Evolutionary conservation across 2,797 vertebrate genomes (phyloP).

Genomic region (Tragopan temminckii): DNA sequence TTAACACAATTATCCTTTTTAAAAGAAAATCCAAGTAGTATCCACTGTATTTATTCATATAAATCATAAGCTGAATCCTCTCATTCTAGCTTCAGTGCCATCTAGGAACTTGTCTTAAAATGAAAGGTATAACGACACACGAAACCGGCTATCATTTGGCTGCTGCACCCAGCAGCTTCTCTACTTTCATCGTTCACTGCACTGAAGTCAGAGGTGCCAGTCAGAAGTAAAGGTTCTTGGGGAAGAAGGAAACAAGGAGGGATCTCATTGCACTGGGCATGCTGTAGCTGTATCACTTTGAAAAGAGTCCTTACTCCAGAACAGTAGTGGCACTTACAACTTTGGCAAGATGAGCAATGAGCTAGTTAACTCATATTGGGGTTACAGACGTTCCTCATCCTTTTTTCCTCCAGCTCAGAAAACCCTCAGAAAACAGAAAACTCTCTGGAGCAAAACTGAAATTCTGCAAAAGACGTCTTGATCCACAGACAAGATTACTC

Average conservation of each 20-base stretch:
- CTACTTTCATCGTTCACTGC: background rate
- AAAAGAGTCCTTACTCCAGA: background rate
- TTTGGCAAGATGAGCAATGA: fast-evolving
- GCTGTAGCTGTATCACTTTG: background rate
- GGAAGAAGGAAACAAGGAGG: background rate
- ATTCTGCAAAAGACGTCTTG: background rate
- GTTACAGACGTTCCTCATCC: background rate
- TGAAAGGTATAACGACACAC: background rate
- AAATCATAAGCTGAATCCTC: background rate
- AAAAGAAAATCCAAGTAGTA: slow-evolving; percentile 46
- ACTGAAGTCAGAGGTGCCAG: background rate
- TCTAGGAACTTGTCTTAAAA: slow-evolving; percentile 50
- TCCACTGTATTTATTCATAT: background rate
- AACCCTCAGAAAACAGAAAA: background rate
- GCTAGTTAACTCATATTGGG: background rate
- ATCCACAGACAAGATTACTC: background rate
- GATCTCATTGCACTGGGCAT: background rate
- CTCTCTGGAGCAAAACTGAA: background rate
- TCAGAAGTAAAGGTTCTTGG: background rate
- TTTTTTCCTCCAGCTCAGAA: background rate
- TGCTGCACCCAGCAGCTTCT: background rate
- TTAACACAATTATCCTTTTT: slow-evolving; percentile 72
- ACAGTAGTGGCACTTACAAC: background rate
- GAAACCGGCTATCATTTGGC: background rate
- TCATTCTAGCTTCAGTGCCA: background rate